These are phyloP conservation scores for Nothura maculosa DNA, from an alignment of 2,797 vertebrate species.

Conservation along the genomic window DNA sequence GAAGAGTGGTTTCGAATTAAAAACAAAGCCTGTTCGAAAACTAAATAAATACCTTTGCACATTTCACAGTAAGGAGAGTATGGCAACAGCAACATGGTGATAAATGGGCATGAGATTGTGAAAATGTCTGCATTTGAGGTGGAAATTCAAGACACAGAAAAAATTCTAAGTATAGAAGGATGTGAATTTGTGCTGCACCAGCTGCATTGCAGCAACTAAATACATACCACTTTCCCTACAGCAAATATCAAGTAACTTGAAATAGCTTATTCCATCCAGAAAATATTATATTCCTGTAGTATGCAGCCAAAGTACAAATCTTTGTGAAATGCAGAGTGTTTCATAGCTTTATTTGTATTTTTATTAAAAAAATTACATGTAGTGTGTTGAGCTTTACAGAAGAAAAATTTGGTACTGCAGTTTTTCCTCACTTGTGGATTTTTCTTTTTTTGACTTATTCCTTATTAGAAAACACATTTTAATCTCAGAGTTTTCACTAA, in stretches of 20 bases:
- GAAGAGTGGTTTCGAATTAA: not conserved
- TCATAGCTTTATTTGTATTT: not conserved
- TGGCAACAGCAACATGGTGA: not conserved
- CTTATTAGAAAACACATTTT: not conserved
- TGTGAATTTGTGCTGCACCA: constrained; percentile 6
- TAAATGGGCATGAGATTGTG: constrained; percentile 20
- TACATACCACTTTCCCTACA: not conserved
- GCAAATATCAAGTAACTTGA: not conserved
- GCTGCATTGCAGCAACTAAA: not conserved
- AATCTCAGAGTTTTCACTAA: not conserved
- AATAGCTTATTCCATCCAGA: not conserved
- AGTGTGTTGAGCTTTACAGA: not conserved
- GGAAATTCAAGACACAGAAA: constrained; percentile 41
- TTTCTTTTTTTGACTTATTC: not conserved
- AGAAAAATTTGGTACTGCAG: not conserved
- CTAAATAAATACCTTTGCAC: constrained; percentile 10
- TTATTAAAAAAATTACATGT: not conserved
- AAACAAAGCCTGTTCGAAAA: no score
- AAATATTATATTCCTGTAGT: not conserved
- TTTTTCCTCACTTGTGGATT: not conserved
- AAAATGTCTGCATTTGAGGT: not conserved
- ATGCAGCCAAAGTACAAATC: not conserved
- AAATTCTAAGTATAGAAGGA: constrained; percentile 36
- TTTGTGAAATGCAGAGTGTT: not conserved
- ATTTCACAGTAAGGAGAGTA: not conserved